A percentile compares a stretch with the other conserved stretches of the same genome.
phyloP scores from a whole-genome alignment of 1,140 invertebrate species.

The Saccostrea cuccullata region DNA sequence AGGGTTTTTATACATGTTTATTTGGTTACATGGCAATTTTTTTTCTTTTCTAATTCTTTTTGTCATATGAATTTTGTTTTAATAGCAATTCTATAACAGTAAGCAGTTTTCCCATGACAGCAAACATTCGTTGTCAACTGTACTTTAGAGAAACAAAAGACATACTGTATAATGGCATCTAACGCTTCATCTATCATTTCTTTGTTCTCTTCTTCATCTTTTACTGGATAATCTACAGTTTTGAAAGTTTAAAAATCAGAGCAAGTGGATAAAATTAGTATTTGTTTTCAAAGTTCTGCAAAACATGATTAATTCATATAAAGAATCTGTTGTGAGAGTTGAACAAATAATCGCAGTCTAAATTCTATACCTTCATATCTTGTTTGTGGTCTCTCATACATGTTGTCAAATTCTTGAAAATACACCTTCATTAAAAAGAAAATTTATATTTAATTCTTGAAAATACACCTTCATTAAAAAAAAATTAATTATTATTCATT shows the following conservation, averaged over 20 bases:
- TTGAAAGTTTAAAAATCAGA: background rate
- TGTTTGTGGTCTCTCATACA: background rate
- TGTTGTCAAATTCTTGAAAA: constrained; percentile 2
- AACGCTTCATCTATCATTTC: background rate
- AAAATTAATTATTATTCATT: background rate
- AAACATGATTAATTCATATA: background rate
- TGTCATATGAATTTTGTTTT: no score
- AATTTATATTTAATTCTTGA: background rate
- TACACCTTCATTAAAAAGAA: background rate
- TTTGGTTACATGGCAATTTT: no score
- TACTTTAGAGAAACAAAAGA: background rate
- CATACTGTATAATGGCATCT: background rate
- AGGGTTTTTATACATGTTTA: no score
- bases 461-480: background rate
- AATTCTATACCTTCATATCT: background rate
- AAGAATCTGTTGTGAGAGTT: background rate
- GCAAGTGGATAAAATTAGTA: background rate
- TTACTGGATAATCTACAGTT: background rate
- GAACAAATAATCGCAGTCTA: background rate
- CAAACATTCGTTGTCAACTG: no score
- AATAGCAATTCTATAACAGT: no score
- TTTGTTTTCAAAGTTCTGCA: background rate
- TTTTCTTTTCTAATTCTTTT: no score
- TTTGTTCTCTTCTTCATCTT: background rate
- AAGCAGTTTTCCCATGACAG: no score